These are phyloP conservation scores for Macrosteles quadrilineatus DNA, from an alignment of 1,140 invertebrate species.

Conservation along the genomic window DNA sequence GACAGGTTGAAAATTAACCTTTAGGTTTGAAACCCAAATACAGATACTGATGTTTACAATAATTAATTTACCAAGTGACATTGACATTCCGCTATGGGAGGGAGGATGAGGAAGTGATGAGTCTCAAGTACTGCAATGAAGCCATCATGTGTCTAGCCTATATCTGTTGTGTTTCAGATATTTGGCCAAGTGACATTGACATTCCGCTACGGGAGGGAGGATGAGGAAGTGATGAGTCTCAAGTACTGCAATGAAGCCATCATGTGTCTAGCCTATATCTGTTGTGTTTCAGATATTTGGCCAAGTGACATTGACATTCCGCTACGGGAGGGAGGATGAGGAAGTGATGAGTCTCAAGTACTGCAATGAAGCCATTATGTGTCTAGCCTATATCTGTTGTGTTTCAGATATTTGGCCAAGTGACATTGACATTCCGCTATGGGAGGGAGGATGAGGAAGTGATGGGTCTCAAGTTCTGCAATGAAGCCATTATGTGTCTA, in stretches of 20 bases:
- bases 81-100: conserved; percentile 86
- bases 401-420: conserved; percentile 70
- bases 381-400: conserved; percentile 74
- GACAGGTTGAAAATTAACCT: too few species aligned
- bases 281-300: conserved; percentile 63
- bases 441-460: conserved; percentile 90
- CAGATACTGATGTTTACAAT: too few species aligned
- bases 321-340: conserved; percentile 88
- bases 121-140: conserved; percentile 88
- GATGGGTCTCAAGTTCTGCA: conserved; percentile 90
- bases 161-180: conserved; percentile 64
- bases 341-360: conserved; percentile 92
- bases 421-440: conserved; percentile 85
- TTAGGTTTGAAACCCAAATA: too few species aligned
- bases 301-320: conserved; percentile 82
- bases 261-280: conserved; percentile 81
- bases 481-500: conserved; percentile 84
- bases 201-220: conserved; percentile 86
- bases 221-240: conserved; percentile 90
- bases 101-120: conserved; percentile 92
- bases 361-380: conserved; percentile 88
- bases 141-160: conserved; percentile 83
- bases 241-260: conserved; percentile 90
- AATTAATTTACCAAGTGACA: conserved; percentile 82
- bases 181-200: conserved; percentile 83